Evolutionary conservation across 2,888 invertebrate species (phyloP), one percentile per base, ranked within the genome.

Genomic region (Macaria notata): DNA sequence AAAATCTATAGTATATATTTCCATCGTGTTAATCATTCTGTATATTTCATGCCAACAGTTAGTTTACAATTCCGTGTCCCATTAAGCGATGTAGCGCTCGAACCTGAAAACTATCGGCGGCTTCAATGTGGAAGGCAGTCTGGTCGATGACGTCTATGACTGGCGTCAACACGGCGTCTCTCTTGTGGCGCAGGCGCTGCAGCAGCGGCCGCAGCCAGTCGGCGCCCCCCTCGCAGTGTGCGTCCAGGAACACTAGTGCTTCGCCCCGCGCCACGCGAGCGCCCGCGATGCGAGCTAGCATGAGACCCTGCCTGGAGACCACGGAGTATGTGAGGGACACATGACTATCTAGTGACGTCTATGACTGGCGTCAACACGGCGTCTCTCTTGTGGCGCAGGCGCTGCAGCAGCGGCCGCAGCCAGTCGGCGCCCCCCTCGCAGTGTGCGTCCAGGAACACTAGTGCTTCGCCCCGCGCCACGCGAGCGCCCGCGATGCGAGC

Each of bases 321-420:
- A 19, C 19, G 19, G 19, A 19, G 19, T 19, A 19, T 19, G 19
- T 19, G 19, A 19, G 19, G 19, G 19, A 19, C 19, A 19, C 19
- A 19, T 19, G 19, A 19, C 19, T 19, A 19, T 19, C 19, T 19
- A 19, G 19, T 96, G 43, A 97, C 95, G 88, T 99, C 99, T 61
- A 99, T 99, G 63, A 98, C 95, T 4, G 99, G 99, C 64, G 98
- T 97, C 56, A 98, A 86, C 0, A 98, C 97, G 1, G 96, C 94
- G 38, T 94, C 95, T 0, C 94, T 90, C 64, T 97, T 96, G 75
- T 84, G 77, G 4, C 62, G 57, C 31, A 81, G 51, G 53, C 98
- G 92, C 64, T 96, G 94, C 66, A 99, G 90, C 49, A 99, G 84
- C 0, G 99, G 99, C 75, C 98, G 96, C 64, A 98, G 91, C 97